phyloP scores from a whole-genome alignment of 2,888 invertebrate species.

The Heliconius aoede region DNA sequence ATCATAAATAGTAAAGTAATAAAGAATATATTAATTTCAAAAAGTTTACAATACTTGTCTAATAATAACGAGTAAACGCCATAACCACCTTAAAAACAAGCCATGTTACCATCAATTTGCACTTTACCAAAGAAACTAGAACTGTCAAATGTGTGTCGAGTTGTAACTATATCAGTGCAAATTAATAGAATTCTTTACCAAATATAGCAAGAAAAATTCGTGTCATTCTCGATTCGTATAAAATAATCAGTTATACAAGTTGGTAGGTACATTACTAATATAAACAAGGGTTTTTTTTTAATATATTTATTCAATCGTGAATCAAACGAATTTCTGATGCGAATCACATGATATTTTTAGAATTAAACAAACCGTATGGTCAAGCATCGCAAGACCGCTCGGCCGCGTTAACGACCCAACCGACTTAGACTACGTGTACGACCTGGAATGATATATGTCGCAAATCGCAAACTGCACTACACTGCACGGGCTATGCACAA shows the following conservation, averaged over 20 bases:
- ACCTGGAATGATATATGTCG: slow-evolving; percentile 79
- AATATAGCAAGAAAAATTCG: slow-evolving; percentile 44
- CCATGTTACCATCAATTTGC: slow-evolving; percentile 41
- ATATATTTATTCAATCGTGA: too few relatives aligned
- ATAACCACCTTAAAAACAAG: slow-evolving; percentile 33
- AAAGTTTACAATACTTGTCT: background rate
- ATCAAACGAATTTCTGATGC: slow-evolving; percentile 50
- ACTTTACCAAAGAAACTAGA: slow-evolving; percentile 18
- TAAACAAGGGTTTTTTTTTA: too few relatives aligned
- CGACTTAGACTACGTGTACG: slow-evolving; percentile 65
- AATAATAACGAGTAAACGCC: slow-evolving; percentile 33
- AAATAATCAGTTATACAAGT: slow-evolving; percentile 1
- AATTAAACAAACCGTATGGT: slow-evolving; percentile 77
- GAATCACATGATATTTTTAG: slow-evolving; percentile 56
- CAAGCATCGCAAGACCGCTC: slow-evolving; percentile 75
- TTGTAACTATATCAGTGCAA: slow-evolving; percentile 20
- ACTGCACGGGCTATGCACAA: slow-evolving; percentile 46
- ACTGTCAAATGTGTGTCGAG: background rate
- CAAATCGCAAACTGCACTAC: slow-evolving; percentile 61
- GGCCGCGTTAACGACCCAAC: slow-evolving; percentile 63
- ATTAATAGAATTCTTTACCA: slow-evolving; percentile 38
- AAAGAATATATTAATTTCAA: slow-evolving; percentile 2
- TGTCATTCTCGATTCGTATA: slow-evolving; percentile 32
- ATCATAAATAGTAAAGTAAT: slow-evolving; percentile 5
- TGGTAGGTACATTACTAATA: background rate